Evolutionary conservation across 2,888 invertebrate genomes (phyloP).

Genomic region (Tachina fera): DNA sequence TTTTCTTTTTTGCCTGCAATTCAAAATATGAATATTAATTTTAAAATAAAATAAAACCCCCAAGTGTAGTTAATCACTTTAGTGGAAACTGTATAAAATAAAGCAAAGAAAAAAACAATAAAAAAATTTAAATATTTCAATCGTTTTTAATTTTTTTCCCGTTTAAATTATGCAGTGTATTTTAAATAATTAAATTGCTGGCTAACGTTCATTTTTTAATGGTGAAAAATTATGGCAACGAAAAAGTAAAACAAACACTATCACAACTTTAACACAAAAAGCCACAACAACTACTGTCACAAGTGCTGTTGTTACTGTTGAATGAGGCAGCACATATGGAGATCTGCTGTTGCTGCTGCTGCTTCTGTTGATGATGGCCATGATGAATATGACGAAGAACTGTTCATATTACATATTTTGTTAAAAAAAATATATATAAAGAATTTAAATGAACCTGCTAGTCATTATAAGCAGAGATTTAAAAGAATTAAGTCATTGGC

Average conservation of each 20-base stretch:
- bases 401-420: conserved; percentile 2
- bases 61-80: conserved; percentile 68
- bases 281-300: conserved; percentile 14
- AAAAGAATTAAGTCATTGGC: background rate
- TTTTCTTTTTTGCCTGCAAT: background rate
- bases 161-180: conserved; percentile 59
- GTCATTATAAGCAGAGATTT: background rate
- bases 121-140: background rate
- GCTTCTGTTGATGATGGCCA: conserved; percentile 40
- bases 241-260: conserved; percentile 16
- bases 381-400: conserved; percentile 49
- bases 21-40: conserved; percentile 57
- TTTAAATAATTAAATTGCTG: conserved; percentile 69
- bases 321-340: background rate
- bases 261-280: conserved; percentile 23
- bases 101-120: conserved; percentile 26
- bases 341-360: background rate
- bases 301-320: conserved; percentile 18
- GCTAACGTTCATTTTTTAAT: conserved; percentile 44
- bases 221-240: background rate
- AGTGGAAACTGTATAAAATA: conserved; percentile 66
- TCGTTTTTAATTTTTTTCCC: conserved; percentile 21
- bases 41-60: conserved; percentile 48
- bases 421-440: background rate
- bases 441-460: conserved; percentile 4